Evolutionary conservation across 2,797 vertebrate genomes (phyloP).

Genomic region (Alectoris magna): DNA sequence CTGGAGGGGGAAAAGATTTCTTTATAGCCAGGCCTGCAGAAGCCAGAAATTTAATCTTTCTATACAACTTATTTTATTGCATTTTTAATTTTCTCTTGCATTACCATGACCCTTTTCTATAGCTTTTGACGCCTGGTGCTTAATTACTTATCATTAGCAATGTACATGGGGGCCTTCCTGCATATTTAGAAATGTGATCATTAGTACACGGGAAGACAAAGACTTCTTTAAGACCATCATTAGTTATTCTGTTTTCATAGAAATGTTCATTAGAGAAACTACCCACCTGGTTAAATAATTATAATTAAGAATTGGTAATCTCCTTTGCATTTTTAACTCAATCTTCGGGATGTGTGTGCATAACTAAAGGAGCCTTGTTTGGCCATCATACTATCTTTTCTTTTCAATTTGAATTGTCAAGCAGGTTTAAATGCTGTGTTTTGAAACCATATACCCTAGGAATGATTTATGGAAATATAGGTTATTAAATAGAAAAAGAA

Average conservation of each 20-base stretch:
- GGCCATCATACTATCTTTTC: conserved; percentile 59
- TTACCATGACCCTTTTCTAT: conserved; percentile 83
- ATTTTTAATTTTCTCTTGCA: conserved; percentile 85
- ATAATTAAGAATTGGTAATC: conserved; percentile 85
- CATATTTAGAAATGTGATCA: conserved; percentile 88
- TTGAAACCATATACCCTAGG: conserved; percentile 55
- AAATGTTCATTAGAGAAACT: conserved; percentile 87
- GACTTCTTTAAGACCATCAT: conserved; percentile 85
- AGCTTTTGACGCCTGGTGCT: conserved; percentile 84
- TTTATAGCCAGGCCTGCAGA: conserved; percentile 68
- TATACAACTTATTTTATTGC: conserved; percentile 84
- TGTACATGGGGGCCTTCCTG: conserved; percentile 84
- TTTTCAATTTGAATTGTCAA: conserved; percentile 65
- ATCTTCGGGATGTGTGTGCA: conserved; percentile 60
- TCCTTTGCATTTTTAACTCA: conserved; percentile 82
- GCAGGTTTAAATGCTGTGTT: conserved; percentile 60
- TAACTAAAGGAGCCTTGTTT: conserved; percentile 71
- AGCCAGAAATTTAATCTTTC: conserved; percentile 82
- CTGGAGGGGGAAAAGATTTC: conserved; percentile 48
- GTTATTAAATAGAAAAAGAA: conserved; percentile 18
- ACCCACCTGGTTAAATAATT: conserved; percentile 88
- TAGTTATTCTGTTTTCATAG: conserved; percentile 88
- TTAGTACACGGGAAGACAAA: conserved; percentile 87
- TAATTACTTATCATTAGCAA: conserved; percentile 89
- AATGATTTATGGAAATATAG: conserved; percentile 59